phyloP scores from a whole-genome alignment of 2,113 vertebrate species.

The Tyrannus savana region DNA sequence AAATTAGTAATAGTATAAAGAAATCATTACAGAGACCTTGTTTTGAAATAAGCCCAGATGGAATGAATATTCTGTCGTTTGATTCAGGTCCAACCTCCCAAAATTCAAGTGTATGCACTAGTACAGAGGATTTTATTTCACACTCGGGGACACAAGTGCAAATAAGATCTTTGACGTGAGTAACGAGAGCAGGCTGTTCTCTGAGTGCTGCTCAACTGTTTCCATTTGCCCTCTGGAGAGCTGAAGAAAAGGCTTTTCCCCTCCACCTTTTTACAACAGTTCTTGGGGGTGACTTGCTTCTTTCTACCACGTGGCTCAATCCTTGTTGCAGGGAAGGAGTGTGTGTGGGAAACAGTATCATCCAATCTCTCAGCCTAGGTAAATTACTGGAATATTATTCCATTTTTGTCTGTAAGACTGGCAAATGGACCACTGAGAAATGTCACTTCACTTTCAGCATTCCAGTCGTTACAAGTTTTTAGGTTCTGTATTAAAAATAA shows the following conservation, averaged over 20 bases:
- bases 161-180: background rate
- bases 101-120: background rate
- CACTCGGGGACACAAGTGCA: background rate
- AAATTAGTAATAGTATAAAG: background rate
- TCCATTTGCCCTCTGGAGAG: background rate
- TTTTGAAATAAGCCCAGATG: background rate
- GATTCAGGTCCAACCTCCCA: background rate
- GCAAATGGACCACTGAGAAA: background rate
- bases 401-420: background rate
- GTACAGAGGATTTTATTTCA: background rate
- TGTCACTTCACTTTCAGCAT: background rate
- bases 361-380: background rate
- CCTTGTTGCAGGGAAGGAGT: background rate
- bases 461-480: background rate
- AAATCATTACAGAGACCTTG: background rate
- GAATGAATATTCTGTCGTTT: background rate
- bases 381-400: background rate
- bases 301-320: background rate
- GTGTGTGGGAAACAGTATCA: accelerated
- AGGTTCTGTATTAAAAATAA: background rate
- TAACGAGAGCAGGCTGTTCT: background rate
- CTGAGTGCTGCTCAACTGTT: background rate
- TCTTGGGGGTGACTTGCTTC: background rate
- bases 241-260: background rate
- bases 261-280: background rate